Conservation (phyloP, 2,888 invertebrate species). For the Rhimphoctona megacephalus region DNA sequence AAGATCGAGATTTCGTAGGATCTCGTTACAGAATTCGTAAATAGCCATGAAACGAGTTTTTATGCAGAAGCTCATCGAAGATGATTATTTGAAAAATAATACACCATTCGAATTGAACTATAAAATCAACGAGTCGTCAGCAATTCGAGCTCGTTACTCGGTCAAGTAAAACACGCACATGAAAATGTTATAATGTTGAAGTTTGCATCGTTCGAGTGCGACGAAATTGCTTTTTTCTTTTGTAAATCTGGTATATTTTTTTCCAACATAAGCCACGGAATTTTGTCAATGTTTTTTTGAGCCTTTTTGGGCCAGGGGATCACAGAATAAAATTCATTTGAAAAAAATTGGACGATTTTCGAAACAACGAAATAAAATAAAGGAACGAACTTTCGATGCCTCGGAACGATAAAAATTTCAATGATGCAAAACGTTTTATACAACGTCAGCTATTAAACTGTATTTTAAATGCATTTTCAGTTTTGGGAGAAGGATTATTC, state of each 20-base stretch:
- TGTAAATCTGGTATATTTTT: background rate
- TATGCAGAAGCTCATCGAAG: background rate
- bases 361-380: background rate
- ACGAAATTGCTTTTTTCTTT: background rate
- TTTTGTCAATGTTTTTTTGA: background rate
- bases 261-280: background rate
- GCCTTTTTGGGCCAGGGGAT: background rate
- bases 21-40: conserved; percentile 20
- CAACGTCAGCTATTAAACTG: conserved; percentile 14
- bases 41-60: conserved; percentile 23
- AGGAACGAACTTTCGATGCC: background rate
- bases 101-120: background rate
- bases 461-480: conserved; percentile 58
- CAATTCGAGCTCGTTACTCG: conserved; percentile 22
- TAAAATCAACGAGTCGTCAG: conserved; percentile 9
- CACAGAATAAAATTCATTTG: background rate
- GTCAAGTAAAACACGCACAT: conserved; percentile 10
- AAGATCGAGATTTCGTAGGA: conserved; percentile 37
- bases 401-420: conserved; percentile 5
- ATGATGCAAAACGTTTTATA: conserved; percentile 9
- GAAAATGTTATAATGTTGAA: background rate
- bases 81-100: background rate
- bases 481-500: conserved; percentile 3
- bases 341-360: background rate
- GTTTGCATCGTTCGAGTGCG: background rate